Percentiles rank a stretch among this genome's conserved stretches.
Evolutionary conservation across 2,797 vertebrate species (phyloP).

Genomic region (Squalus acanthias): DNA sequence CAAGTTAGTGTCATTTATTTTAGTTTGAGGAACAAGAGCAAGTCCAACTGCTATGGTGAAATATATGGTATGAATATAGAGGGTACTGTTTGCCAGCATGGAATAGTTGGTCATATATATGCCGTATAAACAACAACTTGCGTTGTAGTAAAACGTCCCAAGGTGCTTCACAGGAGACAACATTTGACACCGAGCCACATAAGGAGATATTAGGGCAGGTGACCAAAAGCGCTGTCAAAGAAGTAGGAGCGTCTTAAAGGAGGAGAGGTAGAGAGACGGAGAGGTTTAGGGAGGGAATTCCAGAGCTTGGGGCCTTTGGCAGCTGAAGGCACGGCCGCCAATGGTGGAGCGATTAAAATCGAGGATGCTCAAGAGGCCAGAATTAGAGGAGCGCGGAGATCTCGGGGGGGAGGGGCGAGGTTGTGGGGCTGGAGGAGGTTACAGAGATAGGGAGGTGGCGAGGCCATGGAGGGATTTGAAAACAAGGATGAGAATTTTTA

Average conservation of each 20-base stretch:
- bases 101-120: too few relatives aligned
- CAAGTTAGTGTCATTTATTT: constrained; percentile 42
- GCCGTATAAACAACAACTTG: not conserved
- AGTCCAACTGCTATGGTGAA: not conserved
- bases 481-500: not conserved
- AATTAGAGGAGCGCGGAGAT: not conserved
- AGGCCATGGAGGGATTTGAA: not conserved
- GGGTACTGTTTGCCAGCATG: not conserved
- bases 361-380: too few relatives aligned
- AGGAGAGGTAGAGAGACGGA: not conserved
- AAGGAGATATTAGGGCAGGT: not conserved
- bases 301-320: too few relatives aligned
- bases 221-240: not conserved
- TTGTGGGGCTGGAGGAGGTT: not conserved
- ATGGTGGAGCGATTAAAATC: not conserved
- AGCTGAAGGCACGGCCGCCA: not conserved
- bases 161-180: too few relatives aligned
- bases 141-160: not conserved
- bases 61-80: not conserved
- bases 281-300: not conserved
- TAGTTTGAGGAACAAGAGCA: not conserved
- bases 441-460: too few relatives aligned
- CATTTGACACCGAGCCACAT: not conserved
- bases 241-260: not conserved
- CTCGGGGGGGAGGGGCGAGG: not conserved